phyloP scores from a whole-genome alignment of 2,797 vertebrate genomes.

The Babyrousa celebensis region DNA sequence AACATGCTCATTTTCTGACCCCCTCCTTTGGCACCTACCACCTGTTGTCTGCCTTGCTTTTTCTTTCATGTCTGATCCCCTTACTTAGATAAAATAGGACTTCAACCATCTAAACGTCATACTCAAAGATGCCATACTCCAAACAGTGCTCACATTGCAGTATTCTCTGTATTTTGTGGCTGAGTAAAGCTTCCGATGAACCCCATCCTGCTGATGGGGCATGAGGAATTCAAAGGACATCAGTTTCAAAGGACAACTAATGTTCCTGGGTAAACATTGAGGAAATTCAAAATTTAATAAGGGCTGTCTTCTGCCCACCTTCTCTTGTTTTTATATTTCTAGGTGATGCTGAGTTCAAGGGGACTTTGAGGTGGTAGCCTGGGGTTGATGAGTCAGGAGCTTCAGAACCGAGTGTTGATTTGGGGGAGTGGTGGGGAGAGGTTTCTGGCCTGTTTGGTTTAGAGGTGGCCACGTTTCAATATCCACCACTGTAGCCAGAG shows the following conservation, averaged over 20 bases:
- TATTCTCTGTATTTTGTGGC: background rate
- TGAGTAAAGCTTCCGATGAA: background rate
- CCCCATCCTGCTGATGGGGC: background rate
- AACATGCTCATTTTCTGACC: background rate
- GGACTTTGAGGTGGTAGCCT: background rate
- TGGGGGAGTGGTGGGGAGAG: fast-evolving
- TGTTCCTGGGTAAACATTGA: background rate
- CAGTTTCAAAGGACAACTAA: background rate
- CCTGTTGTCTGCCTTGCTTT: background rate
- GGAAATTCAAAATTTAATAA: background rate
- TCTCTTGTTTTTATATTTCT: background rate
- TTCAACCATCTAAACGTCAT: background rate
- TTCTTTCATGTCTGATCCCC: background rate
- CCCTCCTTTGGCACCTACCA: background rate
- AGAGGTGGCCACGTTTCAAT: background rate
- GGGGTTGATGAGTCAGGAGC: background rate
- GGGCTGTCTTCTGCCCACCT: background rate
- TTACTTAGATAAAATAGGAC: background rate
- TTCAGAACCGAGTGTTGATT: background rate
- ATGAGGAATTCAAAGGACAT: background rate
- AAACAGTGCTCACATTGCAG: background rate
- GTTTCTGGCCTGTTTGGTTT: background rate
- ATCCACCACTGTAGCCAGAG: background rate
- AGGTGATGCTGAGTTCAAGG: background rate
- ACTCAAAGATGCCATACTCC: background rate